Conservation (phyloP, 2,888 invertebrate genomes). For the Listrodromus nycthemerus region DNA sequence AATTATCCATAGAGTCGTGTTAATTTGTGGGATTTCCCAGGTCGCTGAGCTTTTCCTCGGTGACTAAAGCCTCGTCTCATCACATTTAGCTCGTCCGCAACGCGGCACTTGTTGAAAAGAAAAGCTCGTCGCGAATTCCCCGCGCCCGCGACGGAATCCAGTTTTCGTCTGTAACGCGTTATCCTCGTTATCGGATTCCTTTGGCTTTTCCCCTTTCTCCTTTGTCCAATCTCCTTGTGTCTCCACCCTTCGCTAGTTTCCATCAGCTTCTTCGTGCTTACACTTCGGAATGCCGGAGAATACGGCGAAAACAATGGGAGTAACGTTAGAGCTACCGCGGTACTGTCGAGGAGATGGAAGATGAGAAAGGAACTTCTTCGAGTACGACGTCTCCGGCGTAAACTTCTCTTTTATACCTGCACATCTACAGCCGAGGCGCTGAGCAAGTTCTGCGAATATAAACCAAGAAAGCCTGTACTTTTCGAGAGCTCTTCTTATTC, state of each 20-base stretch:
- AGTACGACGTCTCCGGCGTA: neutral
- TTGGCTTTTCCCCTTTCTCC: constrained; percentile 11
- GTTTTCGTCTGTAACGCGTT: constrained; percentile 46
- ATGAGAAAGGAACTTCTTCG: constrained; percentile 16
- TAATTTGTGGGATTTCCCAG: neutral
- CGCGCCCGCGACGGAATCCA: constrained; percentile 19
- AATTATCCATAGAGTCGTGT: neutral
- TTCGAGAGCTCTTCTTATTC: constrained; percentile 35
- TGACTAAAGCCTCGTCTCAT: neutral
- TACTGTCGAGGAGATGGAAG: constrained; percentile 15
- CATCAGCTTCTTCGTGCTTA: constrained; percentile 1
- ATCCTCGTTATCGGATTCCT: constrained; percentile 11
- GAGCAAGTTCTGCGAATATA: constrained; percentile 40
- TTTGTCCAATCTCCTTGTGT: constrained; percentile 17
- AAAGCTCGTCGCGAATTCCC: constrained; percentile 18
- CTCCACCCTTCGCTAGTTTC: constrained; percentile 28
- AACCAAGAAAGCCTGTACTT: constrained; percentile 29
- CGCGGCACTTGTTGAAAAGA: constrained; percentile 61
- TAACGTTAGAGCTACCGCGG: neutral
- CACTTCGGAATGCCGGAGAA: constrained; percentile 11
- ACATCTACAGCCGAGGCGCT: constrained; percentile 16
- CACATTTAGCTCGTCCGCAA: neutral
- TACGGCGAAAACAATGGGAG: neutral
- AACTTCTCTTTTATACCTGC: constrained; percentile 21
- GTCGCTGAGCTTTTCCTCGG: neutral